A percentile compares a stretch with the other conserved stretches of the same genome.
phyloP scores from a whole-genome alignment of 2,113 vertebrate species.

The Cichladusa arquata region DNA sequence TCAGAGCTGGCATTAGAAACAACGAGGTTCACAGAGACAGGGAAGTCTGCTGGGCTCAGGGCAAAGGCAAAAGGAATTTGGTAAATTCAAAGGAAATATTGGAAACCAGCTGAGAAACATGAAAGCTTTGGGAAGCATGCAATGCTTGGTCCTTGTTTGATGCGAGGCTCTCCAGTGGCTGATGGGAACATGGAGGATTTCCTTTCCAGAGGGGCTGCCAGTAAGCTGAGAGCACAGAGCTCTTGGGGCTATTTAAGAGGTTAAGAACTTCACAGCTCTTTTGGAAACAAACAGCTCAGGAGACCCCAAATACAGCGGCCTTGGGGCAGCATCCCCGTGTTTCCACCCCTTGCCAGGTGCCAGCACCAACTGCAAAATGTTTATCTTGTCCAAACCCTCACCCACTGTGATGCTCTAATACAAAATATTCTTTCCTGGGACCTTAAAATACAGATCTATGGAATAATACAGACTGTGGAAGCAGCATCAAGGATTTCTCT shows the following conservation, averaged over 20 bases:
- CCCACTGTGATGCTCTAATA: neutral
- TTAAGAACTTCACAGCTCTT: neutral
- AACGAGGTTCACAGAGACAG: neutral
- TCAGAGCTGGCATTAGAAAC: neutral
- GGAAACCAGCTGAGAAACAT: neutral
- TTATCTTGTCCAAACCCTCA: neutral
- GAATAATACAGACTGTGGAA: neutral
- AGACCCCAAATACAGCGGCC: neutral
- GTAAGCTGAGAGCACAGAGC: neutral
- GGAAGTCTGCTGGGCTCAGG: neutral
- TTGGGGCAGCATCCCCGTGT: neutral
- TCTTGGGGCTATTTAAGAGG: neutral
- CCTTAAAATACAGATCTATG: neutral
- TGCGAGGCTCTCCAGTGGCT: neutral
- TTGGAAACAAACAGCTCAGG: neutral
- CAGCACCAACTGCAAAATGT: neutral
- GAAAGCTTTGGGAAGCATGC: neutral
- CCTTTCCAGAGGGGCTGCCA: neutral
- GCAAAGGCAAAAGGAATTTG: neutral
- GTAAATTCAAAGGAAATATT: neutral
- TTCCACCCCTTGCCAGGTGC: neutral
- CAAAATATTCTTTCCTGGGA: neutral
- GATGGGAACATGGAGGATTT: neutral
- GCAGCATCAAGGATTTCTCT: neutral
- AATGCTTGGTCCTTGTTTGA: neutral